phyloP scores from a whole-genome alignment of 2,888 invertebrate species.

The Perithous albicinctus region DNA sequence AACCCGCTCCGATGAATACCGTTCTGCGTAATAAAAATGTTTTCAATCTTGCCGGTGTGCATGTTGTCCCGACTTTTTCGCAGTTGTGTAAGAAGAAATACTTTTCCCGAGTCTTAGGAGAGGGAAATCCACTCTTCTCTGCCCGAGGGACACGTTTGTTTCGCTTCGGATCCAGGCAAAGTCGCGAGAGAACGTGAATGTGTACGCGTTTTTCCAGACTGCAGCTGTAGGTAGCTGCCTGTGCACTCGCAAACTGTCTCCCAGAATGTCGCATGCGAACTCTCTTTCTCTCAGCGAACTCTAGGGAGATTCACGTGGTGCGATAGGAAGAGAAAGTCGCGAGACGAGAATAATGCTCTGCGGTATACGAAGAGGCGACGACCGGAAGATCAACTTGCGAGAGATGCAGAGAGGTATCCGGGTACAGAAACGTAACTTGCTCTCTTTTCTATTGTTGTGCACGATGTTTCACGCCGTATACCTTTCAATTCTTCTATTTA shows the following conservation, averaged over 20 bases:
- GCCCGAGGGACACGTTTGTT: slow-evolving; percentile 55
- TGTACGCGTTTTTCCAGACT: slow-evolving; percentile 31
- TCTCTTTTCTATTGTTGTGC: slow-evolving; percentile 7
- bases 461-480: slow-evolving; percentile 7
- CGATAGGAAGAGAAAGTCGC: slow-evolving; percentile 30
- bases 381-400: slow-evolving; percentile 54
- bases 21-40: slow-evolving; percentile 24
- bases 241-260: slow-evolving; percentile 11
- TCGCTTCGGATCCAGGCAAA: slow-evolving; percentile 24
- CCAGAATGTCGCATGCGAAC: neutral
- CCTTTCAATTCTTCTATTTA: slow-evolving; percentile 19
- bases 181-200: slow-evolving; percentile 25
- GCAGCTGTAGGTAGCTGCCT: slow-evolving; percentile 12
- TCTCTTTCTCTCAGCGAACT: neutral
- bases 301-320: slow-evolving; percentile 5
- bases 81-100: slow-evolving; percentile 31
- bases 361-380: slow-evolving; percentile 43
- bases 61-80: slow-evolving; percentile 7
- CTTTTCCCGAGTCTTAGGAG: slow-evolving; percentile 14
- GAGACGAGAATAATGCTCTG: slow-evolving; percentile 51
- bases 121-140: slow-evolving; percentile 2
- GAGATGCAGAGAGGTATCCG: slow-evolving; percentile 20
- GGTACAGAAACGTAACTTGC: slow-evolving; percentile 17
- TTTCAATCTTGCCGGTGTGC: slow-evolving; percentile 17
- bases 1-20: neutral